phyloP scores from a whole-genome alignment of 2,888 invertebrate genomes.

The Athalia cordata region DNA sequence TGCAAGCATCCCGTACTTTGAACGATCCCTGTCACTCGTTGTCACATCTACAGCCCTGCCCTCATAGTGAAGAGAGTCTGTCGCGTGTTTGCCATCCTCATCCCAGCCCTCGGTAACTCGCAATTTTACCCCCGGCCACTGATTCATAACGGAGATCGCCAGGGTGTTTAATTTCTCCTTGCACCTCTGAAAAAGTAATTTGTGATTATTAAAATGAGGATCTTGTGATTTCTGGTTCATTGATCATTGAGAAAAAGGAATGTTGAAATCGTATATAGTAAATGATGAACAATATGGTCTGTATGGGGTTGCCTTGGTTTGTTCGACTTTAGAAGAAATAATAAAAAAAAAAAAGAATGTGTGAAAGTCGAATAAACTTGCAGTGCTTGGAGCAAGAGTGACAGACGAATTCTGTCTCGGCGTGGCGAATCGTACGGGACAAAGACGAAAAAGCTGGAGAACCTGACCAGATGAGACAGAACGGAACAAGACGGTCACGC shows the following conservation, averaged over 20 bases:
- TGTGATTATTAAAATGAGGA: not conserved
- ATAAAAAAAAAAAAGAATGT: not conserved
- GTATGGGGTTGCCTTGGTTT: no score
- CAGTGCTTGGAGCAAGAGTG: conserved; percentile 59
- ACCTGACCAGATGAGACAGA: conserved; percentile 43
- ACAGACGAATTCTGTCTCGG: conserved; percentile 53
- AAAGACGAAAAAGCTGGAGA: conserved; percentile 52
- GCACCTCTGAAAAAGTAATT: conserved; percentile 86
- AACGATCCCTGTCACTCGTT: conserved; percentile 93
- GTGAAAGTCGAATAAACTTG: not conserved
- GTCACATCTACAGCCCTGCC: conserved; percentile 97
- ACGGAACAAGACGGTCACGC: conserved; percentile 58
- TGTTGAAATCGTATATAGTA: no score
- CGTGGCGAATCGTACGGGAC: conserved; percentile 66
- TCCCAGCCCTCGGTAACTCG: conserved; percentile 98
- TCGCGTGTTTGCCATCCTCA: conserved; percentile 86
- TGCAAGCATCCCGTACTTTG: conserved; percentile 97
- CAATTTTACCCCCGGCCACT: conserved; percentile 96
- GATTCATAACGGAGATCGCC: conserved; percentile 97
- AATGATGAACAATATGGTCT: no score
- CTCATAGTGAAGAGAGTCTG: conserved; percentile 95
- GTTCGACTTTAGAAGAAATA: not conserved
- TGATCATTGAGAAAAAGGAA: no score
- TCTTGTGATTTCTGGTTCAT: no score
- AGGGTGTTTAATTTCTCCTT: conserved; percentile 95